Evolutionary conservation across 2,888 invertebrate species (phyloP), one percentile per base, ranked within the genome.

Genomic region (Chalcosyrphus nemorum): DNA sequence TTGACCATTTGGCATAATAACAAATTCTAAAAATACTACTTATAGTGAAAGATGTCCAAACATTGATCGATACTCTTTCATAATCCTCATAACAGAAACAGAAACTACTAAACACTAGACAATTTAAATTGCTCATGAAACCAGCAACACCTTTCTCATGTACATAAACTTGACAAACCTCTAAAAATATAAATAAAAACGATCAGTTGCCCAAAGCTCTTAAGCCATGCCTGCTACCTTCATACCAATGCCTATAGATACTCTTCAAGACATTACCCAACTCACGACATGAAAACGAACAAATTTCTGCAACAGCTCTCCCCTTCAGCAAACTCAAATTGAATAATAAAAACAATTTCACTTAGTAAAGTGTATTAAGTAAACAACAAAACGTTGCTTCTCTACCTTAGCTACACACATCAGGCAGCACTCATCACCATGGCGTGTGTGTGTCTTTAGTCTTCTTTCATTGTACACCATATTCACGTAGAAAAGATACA

Each of bases 321-420:
- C 65, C 77, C 71, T 66, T 54, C 52, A 19, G 29, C 57, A 57
- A 41, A 72, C 77, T 47, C 38, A 59, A 72, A 76, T 65, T 71
- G 77, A 72, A 82, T 77, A 82, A 76, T 66, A 76, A 81, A 81
- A 65, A 76, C 81, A 81, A 76, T 81, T 81, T 81, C 76, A 81
- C 81, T 81, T 71, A 76, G 35, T 57, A 81, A 68, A 65, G 41
- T 59, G 63, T 63, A 71, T 80, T 80, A 61, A 65, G 65, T 59
- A 71, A 81, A 43, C 66, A 81, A 43, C 66, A 72, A 65, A 70
- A 41, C 27, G 57, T 56, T 52, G 35, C 21, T 1, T 35, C 47
- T 17, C 19, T 21, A 65, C 43, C 27, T 21, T n/a, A n/a, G n/a
- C n/a, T n/a, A n/a, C n/a, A n/a, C n/a, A n/a, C 47, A 13, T 24